Base-by-base conservation (phyloP, 1,140 invertebrate genomes). In the Aphelenchoides fujianensis region DNA sequence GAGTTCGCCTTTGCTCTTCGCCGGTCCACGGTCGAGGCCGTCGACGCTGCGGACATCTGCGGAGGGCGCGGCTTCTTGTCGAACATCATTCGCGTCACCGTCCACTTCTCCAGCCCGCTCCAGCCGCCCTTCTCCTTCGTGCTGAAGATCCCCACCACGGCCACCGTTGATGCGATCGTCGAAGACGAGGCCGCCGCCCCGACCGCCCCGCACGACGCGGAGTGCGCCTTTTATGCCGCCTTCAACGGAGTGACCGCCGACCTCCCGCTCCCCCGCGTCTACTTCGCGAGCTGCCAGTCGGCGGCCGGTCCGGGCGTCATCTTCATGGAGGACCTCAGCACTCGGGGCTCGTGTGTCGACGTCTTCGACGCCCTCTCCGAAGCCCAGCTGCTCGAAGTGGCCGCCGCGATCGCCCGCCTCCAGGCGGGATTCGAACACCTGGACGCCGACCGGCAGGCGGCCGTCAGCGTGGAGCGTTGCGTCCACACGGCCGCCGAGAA, bases 261-360 rank as follows among this genome's bases (percentile, higher is more conserved):
- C 7, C 19, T 59, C 5, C 5, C 55, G 7, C 34, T 59, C 27
- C 55, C 55, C 5, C 55, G 19, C 7, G 19, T 59, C 23, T 59
- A 59, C 23, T 59, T 30, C 34, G 19, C 55, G 7, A 5, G 55
- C 19, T 5, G 23, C 5, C 28, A 59, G 5, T 59, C 19, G 55
- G 23, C 23, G 12, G 19, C 7, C 23, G 19, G 19, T 5, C 5
- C 5, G 7, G 55, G 55, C 7, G 19, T 23, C 12, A 59, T 59
- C 55, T 59, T 59, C 55, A 59, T 59, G 55, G 55, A 59, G 34
- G 19, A 59, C 23, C 55, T 59, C 28, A 59, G 55, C 55, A 59
- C 28, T 32, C 5, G 23, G 19, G 55, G 55, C 5, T 59, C 55
- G 5, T 59, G 55, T 59, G 55, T 59, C 34, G 55, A 59, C 19